Base-by-base conservation (phyloP, 1,140 invertebrate species). In the Tetragnatha versicolor region DNA sequence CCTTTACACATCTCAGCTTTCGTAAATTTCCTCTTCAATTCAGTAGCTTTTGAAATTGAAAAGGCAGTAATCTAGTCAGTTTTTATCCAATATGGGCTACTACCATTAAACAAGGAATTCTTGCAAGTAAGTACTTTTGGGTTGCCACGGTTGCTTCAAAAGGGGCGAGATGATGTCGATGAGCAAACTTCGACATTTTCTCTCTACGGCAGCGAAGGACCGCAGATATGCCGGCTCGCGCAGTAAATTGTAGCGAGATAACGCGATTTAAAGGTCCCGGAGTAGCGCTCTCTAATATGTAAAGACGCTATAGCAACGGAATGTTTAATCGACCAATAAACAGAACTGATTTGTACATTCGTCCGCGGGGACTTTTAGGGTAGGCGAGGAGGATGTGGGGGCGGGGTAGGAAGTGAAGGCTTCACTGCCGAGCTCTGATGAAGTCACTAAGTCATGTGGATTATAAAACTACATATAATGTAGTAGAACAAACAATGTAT, bases 191-290 rank as follows among this genome's bases (percentile, higher is more conserved):
- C 39, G 39, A 22, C 31, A 6, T n/a, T n/a, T n/a, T n/a, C 20
- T 31, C 20, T 22, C 29, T n/a, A 51, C 9, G 5, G 49, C n/a
- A 29, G 60, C 14, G 49, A 9, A 9, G 60, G 10, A 63, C 60
- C 60, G 33, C 60, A 63, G 60, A 63, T 37, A 63, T 63, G 33
- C 31, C n/a, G 60, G 9, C 49, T n/a, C 49, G 9, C 68, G 53
- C 42, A n/a, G 42, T 73, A 75, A 75, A 63, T 75, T 75, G 55
- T 51, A 49, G 27, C 33, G 29, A 33, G 72, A 75, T 75, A 75
- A 75, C 72, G 53, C 72, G 55, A 75, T 75, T 75, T 75, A 75
- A 75, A 75, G 72, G 72, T 75, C 72, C 72, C 72, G 72, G 35
- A 63, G 72, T 61, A 60, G 33, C 53, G 45, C 66, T 20, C 42